Percentiles rank a stretch among this genome's conserved stretches.
phyloP scores from a whole-genome alignment of 1,140 invertebrate genomes.

The Gyrodactylus bullatarudis region DNA sequence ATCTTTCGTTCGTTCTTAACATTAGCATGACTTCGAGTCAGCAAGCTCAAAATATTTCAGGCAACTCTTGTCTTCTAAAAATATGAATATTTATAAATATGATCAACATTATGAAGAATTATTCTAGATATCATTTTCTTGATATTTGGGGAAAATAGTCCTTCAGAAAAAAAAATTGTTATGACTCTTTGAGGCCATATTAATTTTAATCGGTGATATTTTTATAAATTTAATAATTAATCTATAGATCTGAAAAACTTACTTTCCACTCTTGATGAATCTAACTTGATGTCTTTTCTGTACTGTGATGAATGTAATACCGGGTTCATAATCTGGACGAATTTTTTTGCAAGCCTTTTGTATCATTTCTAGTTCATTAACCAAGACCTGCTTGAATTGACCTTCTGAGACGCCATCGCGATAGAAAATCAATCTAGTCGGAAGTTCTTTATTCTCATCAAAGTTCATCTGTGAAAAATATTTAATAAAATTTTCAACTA shows the following conservation, averaged over 20 bases:
- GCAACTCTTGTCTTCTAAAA: too few relatives aligned
- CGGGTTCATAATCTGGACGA: constrained; percentile 82
- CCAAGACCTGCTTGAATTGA: constrained; percentile 35
- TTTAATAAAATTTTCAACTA: too few relatives aligned
- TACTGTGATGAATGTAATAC: constrained; percentile 95
- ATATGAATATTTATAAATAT: too few relatives aligned
- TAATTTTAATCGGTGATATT: too few relatives aligned
- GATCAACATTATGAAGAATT: background rate
- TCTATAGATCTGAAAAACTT: too few relatives aligned
- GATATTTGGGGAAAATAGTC: background rate
- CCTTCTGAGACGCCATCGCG: constrained; percentile 85
- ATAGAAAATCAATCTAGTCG: constrained; percentile 46
- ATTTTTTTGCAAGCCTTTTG: constrained; percentile 90
- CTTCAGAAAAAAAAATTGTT: too few relatives aligned
- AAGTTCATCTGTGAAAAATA: too few relatives aligned
- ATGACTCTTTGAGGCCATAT: too few relatives aligned
- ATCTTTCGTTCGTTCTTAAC: too few relatives aligned
- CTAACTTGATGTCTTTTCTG: constrained; percentile 86
- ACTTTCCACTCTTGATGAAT: constrained; percentile 76
- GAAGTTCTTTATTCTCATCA: constrained; percentile 1
- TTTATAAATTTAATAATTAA: too few relatives aligned
- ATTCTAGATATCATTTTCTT: background rate
- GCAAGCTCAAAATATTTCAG: too few relatives aligned
- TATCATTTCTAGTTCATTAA: constrained; percentile 79
- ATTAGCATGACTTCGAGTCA: too few relatives aligned